Evolutionary conservation across 2,888 invertebrate species (phyloP).

Genomic region (Dryobotodes eremita): DNA sequence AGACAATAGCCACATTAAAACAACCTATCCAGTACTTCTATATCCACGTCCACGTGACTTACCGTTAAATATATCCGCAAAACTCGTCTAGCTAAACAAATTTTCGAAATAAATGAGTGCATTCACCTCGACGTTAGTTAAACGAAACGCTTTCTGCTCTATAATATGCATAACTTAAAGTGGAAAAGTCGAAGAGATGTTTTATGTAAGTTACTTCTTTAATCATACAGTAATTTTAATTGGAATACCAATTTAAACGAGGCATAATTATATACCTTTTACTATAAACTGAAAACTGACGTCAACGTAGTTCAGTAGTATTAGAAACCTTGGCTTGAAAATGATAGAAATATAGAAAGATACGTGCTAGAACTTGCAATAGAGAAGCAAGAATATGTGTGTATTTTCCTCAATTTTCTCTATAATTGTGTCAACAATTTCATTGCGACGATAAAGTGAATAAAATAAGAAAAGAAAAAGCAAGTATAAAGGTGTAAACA

Average conservation of each 20-base stretch:
- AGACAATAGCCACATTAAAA: no score
- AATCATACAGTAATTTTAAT: slow-evolving; percentile 16
- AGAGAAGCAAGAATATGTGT: neutral
- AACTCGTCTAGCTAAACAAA: slow-evolving; percentile 38
- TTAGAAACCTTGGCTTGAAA: neutral
- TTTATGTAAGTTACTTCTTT: slow-evolving; percentile 34
- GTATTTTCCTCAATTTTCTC: neutral
- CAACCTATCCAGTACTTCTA: slow-evolving; percentile 19
- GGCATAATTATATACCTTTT: neutral
- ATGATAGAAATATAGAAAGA: neutral
- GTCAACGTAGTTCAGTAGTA: neutral
- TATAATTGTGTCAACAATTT: neutral
- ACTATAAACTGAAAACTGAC: no score
- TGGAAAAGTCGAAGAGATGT: slow-evolving; percentile 32
- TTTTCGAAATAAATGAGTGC: slow-evolving; percentile 40
- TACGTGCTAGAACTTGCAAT: neutral
- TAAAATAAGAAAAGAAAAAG: neutral
- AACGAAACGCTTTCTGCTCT: slow-evolving; percentile 18
- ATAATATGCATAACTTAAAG: slow-evolving; percentile 37
- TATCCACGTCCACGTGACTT: slow-evolving; percentile 36
- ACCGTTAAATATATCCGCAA: slow-evolving; percentile 56
- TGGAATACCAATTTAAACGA: neutral
- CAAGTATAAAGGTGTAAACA: neutral
- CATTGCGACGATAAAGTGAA: neutral
- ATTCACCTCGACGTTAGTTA: slow-evolving; percentile 35